Percentiles rank a stretch among this genome's conserved stretches.
These are phyloP conservation scores for Scaptomyza pallida DNA, from an alignment of 1,140 invertebrate species.

Conservation along the genomic window DNA sequence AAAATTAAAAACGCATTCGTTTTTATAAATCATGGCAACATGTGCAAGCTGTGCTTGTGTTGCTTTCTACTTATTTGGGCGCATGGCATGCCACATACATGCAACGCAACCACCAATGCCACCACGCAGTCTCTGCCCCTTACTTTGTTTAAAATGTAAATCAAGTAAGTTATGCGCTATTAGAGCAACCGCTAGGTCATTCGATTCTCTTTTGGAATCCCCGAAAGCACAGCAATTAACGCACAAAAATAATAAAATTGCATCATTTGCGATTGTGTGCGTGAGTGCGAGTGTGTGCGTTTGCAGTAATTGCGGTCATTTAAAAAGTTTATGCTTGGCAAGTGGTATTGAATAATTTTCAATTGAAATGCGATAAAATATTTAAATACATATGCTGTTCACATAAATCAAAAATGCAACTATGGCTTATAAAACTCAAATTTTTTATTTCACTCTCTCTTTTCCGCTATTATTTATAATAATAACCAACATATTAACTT, in stretches of 20 bases:
- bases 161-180: conserved; percentile 74
- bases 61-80: conserved; percentile 16
- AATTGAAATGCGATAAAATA: conserved; percentile 62
- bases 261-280: conserved; percentile 36
- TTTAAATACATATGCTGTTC: neutral
- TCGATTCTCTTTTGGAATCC: conserved; percentile 5
- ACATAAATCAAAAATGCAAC: conserved; percentile 49
- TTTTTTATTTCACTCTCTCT: too few species aligned
- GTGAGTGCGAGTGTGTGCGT: neutral
- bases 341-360: conserved; percentile 67
- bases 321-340: conserved; percentile 57
- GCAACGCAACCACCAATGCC: neutral
- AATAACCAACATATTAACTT: conserved; percentile 2
- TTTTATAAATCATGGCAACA: conserved; percentile 71
- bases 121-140: neutral
- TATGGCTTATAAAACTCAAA: conserved; percentile 7
- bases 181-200: conserved; percentile 54
- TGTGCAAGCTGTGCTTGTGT: conserved; percentile 40
- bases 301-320: conserved; percentile 59
- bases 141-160: conserved; percentile 58
- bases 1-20: conserved; percentile 73
- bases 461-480: conserved; percentile 16
- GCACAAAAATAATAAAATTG: conserved; percentile 57
- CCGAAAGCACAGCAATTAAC: conserved; percentile 62
- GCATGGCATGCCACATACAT: conserved; percentile 9